A percentile compares a stretch with the other conserved stretches of the same genome.
Conservation (phyloP, 2,113 vertebrate genomes). For the Solea solea region DNA sequence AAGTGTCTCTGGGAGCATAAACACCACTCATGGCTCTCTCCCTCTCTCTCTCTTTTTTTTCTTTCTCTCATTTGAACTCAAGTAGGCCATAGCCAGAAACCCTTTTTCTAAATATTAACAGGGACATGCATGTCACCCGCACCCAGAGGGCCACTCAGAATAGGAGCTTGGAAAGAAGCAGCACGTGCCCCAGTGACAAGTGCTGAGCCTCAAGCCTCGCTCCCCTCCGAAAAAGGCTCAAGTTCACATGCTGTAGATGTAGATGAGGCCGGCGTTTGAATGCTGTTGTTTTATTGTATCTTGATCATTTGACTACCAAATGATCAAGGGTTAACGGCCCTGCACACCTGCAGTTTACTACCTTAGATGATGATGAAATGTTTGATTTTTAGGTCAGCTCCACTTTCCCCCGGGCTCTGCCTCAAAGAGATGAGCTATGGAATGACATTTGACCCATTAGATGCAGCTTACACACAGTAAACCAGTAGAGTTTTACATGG, state of each 20-base stretch:
- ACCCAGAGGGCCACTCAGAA: constrained; percentile 81
- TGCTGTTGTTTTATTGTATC: constrained; percentile 13
- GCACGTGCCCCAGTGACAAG: constrained; percentile 54
- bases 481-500: constrained; percentile 28
- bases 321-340: constrained; percentile 5
- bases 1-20: constrained; percentile 27
- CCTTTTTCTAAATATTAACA: constrained; percentile 81
- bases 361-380: constrained; percentile 37
- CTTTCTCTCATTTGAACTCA: constrained; percentile 60
- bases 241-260: constrained; percentile 29
- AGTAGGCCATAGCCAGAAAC: constrained; percentile 80
- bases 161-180: constrained; percentile 72
- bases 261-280: neutral
- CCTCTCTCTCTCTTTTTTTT: neutral
- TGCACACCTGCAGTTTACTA: constrained; percentile 24
- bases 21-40: constrained; percentile 32
- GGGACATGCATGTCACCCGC: constrained; percentile 74
- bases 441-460: constrained; percentile 59
- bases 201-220: constrained; percentile 55
- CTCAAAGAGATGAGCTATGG: constrained; percentile 57
- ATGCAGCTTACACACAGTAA: constrained; percentile 26
- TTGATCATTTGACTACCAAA: constrained; percentile 34
- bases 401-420: constrained; percentile 40
- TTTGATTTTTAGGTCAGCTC: constrained; percentile 26
- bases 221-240: constrained; percentile 30